Evolutionary conservation across 2,113 vertebrate genomes (phyloP), one percentile per base, ranked within the genome.

Genomic region (Leiothrix lutea): DNA sequence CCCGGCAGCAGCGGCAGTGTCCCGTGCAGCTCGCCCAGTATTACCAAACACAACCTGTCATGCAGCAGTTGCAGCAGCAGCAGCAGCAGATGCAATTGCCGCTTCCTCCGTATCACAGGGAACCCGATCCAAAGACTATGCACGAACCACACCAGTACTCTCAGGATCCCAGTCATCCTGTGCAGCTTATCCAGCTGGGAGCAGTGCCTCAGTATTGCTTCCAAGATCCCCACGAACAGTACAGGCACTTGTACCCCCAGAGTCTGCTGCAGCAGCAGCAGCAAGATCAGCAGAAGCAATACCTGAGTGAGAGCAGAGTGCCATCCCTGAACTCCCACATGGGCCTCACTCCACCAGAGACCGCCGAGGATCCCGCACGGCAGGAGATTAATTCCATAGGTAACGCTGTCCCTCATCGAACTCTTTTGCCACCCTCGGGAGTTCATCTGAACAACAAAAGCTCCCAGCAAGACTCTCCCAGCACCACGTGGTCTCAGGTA

Each of bases 141-240:
- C 96, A 97, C 44, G 97, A 98, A 25, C 36, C 97, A 17, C 98
- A 98, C 75, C 98, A 98, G 91, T 98, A 98, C 70, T 38, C 96
- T 71, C 97, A 98, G 35, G 98, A 98, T 96, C 97, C 98, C 56
- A 79, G 97, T 14, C 98, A 98, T 17, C 93, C 98, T 36, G 94
- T 98, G 67, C 98, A 98, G 95, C 97, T 98, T 29, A 98, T 98
- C 56, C 98, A 98, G 95, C 7, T 98, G 94, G 97, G 98, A 79
- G 95, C 98, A 28, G 50, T 98, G 90, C 97, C 98, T 78, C 98
- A 98, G 73, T 98, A 98, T 92, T 98, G 98, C 97, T 98, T 98
- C 84, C 98, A 98, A 60, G 98, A 98, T 90, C 95, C 98, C 6
- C 98, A 98, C 2, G 97, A 97, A 66, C 90, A 97, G 81, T 98